A percentile compares a stretch with the other conserved stretches of the same genome.
These are phyloP conservation scores for Drosophila sordidula DNA, from an alignment of 2,888 invertebrate genomes.

Conservation along the genomic window DNA sequence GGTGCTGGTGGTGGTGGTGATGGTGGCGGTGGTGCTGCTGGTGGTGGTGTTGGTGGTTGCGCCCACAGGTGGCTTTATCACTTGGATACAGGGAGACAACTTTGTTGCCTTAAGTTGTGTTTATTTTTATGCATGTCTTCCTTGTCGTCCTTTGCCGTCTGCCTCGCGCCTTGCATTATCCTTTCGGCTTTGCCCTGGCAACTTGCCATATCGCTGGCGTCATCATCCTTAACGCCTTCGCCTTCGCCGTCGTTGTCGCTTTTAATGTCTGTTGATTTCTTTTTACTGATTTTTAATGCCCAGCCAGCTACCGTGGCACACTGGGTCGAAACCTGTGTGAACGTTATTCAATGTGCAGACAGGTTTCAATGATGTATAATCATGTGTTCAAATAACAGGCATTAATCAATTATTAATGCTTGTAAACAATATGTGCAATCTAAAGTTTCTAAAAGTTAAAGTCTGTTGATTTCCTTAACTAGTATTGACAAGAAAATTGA, in stretches of 20 bases:
- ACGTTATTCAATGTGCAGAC: neutral
- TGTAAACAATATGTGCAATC: too few species aligned
- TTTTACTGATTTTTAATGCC: constrained; percentile 72
- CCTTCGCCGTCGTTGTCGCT: constrained; percentile 42
- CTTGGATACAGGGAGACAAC: constrained; percentile 25
- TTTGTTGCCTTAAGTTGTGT: constrained; percentile 66
- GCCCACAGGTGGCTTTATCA: constrained; percentile 57
- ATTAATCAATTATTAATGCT: too few species aligned
- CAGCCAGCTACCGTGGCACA: constrained; percentile 43
- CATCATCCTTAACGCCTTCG: constrained; percentile 64
- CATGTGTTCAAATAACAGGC: too few species aligned
- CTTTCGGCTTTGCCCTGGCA: constrained; percentile 60
- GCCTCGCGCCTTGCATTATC: constrained; percentile 43
- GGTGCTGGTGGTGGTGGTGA: neutral
- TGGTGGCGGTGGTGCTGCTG: neutral
- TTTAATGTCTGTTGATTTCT: constrained; percentile 74
- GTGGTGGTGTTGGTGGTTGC: neutral
- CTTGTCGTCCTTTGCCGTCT: constrained; percentile 3
- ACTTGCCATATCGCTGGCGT: constrained; percentile 62
- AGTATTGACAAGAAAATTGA: too few species aligned
- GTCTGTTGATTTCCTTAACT: neutral
- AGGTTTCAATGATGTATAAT: neutral
- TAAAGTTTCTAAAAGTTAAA: neutral
- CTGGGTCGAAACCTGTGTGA: constrained; percentile 12
- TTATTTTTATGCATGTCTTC: constrained; percentile 69